These are phyloP conservation scores for Andrena hattorfiana DNA, from an alignment of 2,888 invertebrate genomes.

Conservation along the genomic window DNA sequence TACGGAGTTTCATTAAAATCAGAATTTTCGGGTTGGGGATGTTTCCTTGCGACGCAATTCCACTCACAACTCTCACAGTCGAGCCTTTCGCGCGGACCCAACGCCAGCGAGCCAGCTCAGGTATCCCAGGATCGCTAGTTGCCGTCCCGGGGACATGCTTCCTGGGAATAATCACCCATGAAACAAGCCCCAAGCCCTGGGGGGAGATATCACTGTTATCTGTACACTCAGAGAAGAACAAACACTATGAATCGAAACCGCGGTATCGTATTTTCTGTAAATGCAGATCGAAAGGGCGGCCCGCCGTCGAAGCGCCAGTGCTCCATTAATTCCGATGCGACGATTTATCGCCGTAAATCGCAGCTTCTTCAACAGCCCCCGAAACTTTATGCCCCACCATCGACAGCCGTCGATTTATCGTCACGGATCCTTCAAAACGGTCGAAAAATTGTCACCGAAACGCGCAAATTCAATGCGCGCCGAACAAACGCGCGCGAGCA, in stretches of 20 bases:
- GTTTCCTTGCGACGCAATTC: no score
- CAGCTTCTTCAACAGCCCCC: conserved; percentile 18
- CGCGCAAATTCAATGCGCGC: neutral
- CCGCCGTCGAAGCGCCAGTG: neutral
- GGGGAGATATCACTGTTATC: no score
- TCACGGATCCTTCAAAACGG: conserved; percentile 14
- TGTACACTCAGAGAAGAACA: neutral
- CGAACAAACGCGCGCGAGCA: neutral
- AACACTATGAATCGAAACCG: neutral
- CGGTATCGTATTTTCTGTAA: neutral
- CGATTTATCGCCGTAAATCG: conserved; percentile 34
- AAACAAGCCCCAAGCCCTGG: no score
- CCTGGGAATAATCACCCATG: no score
- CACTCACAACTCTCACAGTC: no score
- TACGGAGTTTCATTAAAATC: no score
- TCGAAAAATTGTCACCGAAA: conserved; percentile 16
- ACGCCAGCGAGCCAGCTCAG: no score
- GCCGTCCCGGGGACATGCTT: no score
- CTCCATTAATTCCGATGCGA: conserved; percentile 16
- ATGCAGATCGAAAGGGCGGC: neutral
- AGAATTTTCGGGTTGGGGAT: no score
- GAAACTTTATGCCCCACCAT: conserved; percentile 19
- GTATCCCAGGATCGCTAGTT: no score
- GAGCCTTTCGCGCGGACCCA: no score
- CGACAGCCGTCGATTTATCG: conserved; percentile 33